phyloP scores from a whole-genome alignment of 37 sponge, comb jelly and placozoan genomes.

The Diacarnus erythraeanus region DNA sequence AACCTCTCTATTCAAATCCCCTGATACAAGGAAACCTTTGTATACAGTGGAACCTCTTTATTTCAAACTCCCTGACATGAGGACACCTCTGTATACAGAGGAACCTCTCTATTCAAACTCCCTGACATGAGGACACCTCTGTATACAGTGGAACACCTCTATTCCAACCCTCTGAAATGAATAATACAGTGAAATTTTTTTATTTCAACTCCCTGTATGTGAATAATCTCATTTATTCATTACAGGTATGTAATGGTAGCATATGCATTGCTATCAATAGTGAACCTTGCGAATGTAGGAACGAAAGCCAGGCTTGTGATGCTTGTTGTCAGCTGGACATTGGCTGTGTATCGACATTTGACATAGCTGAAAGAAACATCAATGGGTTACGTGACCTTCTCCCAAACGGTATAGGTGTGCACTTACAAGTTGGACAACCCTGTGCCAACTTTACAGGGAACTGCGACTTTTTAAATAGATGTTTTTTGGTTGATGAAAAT shows the following conservation, averaged over 20 bases:
- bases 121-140: too few species aligned
- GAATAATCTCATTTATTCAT: background rate
- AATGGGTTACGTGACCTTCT: background rate
- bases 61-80: background rate
- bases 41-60: too few species aligned
- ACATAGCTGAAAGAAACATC: background rate
- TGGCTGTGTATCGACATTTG: slow-evolving; percentile 32
- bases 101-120: too few species aligned
- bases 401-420: slow-evolving; percentile 9
- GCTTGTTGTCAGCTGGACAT: slow-evolving; percentile 51
- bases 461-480: slow-evolving; percentile 73
- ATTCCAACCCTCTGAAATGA: too few species aligned
- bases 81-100: too few species aligned
- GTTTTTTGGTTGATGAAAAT: slow-evolving; percentile 12
- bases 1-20: too few species aligned
- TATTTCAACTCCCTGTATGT: too few species aligned
- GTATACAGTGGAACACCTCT: too few species aligned
- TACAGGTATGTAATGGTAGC: slow-evolving; percentile 62
- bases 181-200: too few species aligned
- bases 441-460: slow-evolving; percentile 66
- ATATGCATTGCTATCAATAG: slow-evolving; percentile 49
- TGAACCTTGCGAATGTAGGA: slow-evolving; percentile 52
- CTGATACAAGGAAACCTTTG: too few species aligned
- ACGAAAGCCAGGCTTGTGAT: slow-evolving; percentile 31
- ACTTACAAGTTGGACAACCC: slow-evolving; percentile 39